Evolutionary conservation across 2,113 vertebrate species (phyloP), one percentile per base, ranked within the genome.

Genomic region (Ivindomyrus marchei): DNA sequence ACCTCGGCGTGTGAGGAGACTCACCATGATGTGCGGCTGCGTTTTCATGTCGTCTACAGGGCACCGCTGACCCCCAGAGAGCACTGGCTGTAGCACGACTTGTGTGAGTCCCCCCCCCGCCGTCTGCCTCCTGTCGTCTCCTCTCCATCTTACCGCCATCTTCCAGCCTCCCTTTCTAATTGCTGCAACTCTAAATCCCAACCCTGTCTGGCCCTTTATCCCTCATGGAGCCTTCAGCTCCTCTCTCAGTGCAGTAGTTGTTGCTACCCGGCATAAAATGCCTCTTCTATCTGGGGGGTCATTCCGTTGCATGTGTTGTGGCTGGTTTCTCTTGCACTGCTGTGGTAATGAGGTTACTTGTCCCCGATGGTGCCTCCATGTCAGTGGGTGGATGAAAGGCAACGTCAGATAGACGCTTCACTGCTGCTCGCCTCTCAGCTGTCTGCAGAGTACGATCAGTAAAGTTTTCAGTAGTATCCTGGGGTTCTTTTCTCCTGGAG

Each of bases 21-120:
- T 19, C 45, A 0, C 8, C 45, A 10, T 47, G 45, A 24, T 47
- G 19, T 1, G 3, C 24, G 70, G 24, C 50, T 85, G 42, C 19
- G n/a, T 84, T 10, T 77, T 50, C 58, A 19, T 80, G 4, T 74
- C 53, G 62, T 11, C 15, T 90, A 91, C 88, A 99, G 98, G 98
- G 98, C 70, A 98, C 98, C 2, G 96, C 98, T 46, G 97, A 99
- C 89, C 96, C 98, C 47, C 96, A 97, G 90, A 95, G 98, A 95
- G 98, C 98, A 2, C 92, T 99, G 92, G 92, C 94, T 2, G 98
- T 99, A 90, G 98, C 98, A 90, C 96, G 93, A 89, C 97, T 99
- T 58, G 96, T 99, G 98, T 99, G 95, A 97, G 98, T 98, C 31
- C 13, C 89, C 27, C 13, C 89, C 27, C 47, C 89, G 3, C 7